phyloP scores from a whole-genome alignment of 2,888 invertebrate genomes.

The Hydropsyche betteni region DNA sequence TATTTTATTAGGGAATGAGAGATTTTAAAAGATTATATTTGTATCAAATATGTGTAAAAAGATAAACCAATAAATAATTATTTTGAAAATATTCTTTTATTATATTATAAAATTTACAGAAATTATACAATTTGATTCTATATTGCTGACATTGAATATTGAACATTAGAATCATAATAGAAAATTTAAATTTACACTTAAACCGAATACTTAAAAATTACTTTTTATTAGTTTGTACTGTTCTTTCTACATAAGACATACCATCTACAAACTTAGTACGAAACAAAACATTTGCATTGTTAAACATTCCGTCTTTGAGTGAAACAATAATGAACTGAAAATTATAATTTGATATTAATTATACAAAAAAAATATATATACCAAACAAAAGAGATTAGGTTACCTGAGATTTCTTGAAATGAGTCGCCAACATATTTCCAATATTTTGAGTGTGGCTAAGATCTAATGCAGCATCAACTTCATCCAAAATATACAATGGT shows the following conservation, averaged over 20 bases:
- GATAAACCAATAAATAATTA: too few species aligned
- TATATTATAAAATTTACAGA: too few species aligned
- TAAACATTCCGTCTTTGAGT: conserved; percentile 99
- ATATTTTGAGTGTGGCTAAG: conserved; percentile 99
- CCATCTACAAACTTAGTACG: conserved; percentile 95
- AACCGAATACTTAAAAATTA: neutral
- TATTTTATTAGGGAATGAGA: too few species aligned
- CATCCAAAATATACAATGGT: conserved; percentile 97
- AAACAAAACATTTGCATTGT: conserved; percentile 97
- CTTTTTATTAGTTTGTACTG: conserved; percentile 55
- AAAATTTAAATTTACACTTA: neutral
- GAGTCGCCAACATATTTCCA: conserved; percentile 90
- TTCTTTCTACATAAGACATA: conserved; percentile 85
- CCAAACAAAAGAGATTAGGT: conserved; percentile 46
- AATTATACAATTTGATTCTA: too few species aligned
- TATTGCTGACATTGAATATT: too few species aligned
- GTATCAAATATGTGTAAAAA: too few species aligned
- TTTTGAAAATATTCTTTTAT: too few species aligned
- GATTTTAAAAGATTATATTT: too few species aligned
- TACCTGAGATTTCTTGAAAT: conserved; percentile 90
- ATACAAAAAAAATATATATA: neutral
- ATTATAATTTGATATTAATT: conserved; percentile 49
- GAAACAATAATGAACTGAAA: conserved; percentile 97
- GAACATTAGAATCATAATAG: too few species aligned
- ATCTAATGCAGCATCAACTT: conserved; percentile 98